These are phyloP conservation scores for Chrysotoxum bicinctum DNA, from an alignment of 2,888 invertebrate species.

Conservation along the genomic window DNA sequence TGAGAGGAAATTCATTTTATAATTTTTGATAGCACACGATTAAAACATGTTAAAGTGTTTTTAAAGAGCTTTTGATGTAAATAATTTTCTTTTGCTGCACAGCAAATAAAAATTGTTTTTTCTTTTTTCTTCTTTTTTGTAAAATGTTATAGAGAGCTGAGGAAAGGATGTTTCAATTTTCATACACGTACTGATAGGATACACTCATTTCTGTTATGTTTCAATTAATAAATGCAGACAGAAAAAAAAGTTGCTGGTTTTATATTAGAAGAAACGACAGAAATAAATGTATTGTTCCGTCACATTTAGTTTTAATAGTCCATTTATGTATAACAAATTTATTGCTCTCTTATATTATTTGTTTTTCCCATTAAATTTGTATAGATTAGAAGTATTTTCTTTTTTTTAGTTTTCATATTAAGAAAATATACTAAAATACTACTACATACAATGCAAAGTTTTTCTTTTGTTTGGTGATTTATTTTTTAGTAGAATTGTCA, in stretches of 20 bases:
- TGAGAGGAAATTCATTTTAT: slow-evolving; percentile 57
- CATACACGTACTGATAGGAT: background rate
- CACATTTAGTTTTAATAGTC: slow-evolving; percentile 43
- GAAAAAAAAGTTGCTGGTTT: background rate
- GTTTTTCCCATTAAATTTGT: background rate
- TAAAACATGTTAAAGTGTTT: slow-evolving; percentile 68
- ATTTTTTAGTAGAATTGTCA: slow-evolving; percentile 29
- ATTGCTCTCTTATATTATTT: background rate
- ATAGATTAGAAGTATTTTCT: background rate
- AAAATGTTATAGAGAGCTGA: slow-evolving; percentile 7
- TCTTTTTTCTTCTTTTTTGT: background rate
- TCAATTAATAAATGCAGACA: background rate
- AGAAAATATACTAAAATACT: background rate
- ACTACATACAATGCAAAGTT: too few species aligned
- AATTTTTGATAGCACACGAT: slow-evolving; percentile 70
- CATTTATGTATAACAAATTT: slow-evolving; percentile 16
- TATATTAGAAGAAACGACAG: background rate
- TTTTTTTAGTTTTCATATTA: background rate
- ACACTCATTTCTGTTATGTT: background rate
- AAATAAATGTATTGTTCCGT: slow-evolving; percentile 18
- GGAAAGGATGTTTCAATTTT: slow-evolving; percentile 11
- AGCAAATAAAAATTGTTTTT: background rate
- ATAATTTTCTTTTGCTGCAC: slow-evolving; percentile 11
- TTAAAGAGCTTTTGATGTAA: slow-evolving; percentile 64
- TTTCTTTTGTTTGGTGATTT: slow-evolving; percentile 1